Evolutionary conservation across 2,888 invertebrate species (phyloP), one percentile per base, ranked within the genome.

Genomic region (Agapostemon virescens): DNA sequence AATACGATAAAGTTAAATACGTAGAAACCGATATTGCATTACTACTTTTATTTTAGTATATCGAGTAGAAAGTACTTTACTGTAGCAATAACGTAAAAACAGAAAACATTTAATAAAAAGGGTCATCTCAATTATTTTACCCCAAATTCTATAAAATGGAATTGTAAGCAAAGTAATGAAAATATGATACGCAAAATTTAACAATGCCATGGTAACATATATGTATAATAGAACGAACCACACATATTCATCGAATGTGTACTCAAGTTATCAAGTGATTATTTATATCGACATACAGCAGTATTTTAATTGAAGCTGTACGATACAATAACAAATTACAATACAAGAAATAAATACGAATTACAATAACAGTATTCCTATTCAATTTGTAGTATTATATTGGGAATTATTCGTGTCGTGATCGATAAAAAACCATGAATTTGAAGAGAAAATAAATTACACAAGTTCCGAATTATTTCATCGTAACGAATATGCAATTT

Each of bases 391-490:
- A 61, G 63, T 71, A 63, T 64, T 69, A 36, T 63, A 68, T 55
- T 69, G 30, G 30, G 45, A 23, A 73, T 78, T n/a, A 79, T 68
- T 64, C 38, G 13, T 63, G 9, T 17, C 49, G 20, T 7, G 38
- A 5, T 23, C 9, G 4, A 17, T 23, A 13, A 66, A 74, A 74
- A 67, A 61, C 26, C 40, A 58, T 38, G 69, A 81, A 45, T 74
- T 33, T 58, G 40, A 13, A 13, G 13, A 1, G 36, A 69, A 23
- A 69, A 78, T 72, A 74, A 74, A 83, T 75, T 45, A 71, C 42
- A 20, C 49, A 72, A 74, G 3, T 72, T 68, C 52, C 45, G 36
- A 61, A 64, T 71, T 58, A 58, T 30, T 30, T 17, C 7, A 9
- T 61, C 20, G 20, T 17, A 17, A 61, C 33, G 3, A 61, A 33